phyloP scores from a whole-genome alignment of 2,888 invertebrate species.

The Agonopterix alstromeriana region DNA sequence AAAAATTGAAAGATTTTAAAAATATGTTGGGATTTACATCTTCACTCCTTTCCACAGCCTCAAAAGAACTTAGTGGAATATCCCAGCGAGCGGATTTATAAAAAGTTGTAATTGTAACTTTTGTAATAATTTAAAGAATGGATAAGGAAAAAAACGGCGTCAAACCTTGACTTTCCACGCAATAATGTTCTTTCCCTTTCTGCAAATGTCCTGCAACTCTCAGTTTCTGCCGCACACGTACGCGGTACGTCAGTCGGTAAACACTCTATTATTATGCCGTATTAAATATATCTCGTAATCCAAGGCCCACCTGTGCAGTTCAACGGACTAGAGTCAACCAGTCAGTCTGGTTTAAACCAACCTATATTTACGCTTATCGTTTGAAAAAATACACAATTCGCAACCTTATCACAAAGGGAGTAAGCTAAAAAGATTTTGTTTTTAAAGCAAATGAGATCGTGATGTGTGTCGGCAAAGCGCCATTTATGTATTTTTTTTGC shows the following conservation, averaged over 20 bases:
- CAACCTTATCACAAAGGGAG: not conserved
- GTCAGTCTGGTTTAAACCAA: constrained; percentile 2
- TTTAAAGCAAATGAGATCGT: not conserved
- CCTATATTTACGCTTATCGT: constrained; percentile 1
- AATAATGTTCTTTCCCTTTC: constrained; percentile 1
- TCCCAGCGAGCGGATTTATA: no score
- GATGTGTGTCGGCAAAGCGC: constrained; percentile 5
- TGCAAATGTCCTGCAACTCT: not conserved
- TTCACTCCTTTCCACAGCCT: no score
- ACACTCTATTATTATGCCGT: constrained; percentile 2
- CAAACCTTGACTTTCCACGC: not conserved
- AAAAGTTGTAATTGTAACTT: no score
- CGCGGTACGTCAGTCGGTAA: not conserved
- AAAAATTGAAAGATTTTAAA: no score
- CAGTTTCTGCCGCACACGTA: constrained; percentile 1
- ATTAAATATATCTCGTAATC: constrained; percentile 4
- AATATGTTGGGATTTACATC: no score
- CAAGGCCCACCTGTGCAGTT: constrained; percentile 7
- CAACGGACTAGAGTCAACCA: constrained; percentile 8
- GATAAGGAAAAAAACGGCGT: not conserved
- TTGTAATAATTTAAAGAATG: no score
- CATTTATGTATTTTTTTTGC: constrained; percentile 4
- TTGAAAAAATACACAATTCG: not conserved
- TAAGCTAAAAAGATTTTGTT: not conserved
- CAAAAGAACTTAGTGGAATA: no score